phyloP scores from a whole-genome alignment of 2,113 vertebrate species.

The Chamaea fasciata region DNA sequence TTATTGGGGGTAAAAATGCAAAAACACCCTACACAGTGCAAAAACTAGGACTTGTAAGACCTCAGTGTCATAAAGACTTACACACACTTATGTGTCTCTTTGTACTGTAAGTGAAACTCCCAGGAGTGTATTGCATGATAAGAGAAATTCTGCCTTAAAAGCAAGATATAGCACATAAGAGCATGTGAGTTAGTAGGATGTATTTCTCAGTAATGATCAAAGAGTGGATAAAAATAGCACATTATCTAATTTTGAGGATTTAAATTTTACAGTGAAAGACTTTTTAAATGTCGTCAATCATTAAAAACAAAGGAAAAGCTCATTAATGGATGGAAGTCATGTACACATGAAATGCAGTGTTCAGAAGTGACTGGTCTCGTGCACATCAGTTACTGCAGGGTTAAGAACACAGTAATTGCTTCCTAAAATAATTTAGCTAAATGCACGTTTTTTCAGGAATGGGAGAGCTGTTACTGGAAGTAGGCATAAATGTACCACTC shows the following conservation, averaged over 20 bases:
- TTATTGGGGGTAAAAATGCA: neutral
- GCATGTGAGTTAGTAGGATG: neutral
- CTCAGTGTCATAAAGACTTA: neutral
- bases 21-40: neutral
- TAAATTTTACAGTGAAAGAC: neutral
- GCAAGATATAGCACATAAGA: neutral
- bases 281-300: neutral
- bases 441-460: neutral
- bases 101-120: neutral
- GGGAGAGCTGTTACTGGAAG: constrained; percentile 18
- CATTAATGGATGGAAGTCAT: neutral
- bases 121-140: neutral
- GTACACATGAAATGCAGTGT: neutral
- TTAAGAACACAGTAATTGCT: neutral
- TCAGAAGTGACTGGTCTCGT: neutral
- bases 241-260: neutral
- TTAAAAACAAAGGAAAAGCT: neutral
- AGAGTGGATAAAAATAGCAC: neutral
- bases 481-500: neutral
- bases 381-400: neutral
- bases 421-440: constrained; percentile 14
- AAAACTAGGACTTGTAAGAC: neutral
- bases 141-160: neutral
- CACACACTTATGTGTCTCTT: neutral
- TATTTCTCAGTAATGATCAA: neutral